Percentiles rank a stretch among this genome's conserved stretches.
Evolutionary conservation across 2,113 vertebrate genomes (phyloP).

Genomic region (Bubo scandiacus): DNA sequence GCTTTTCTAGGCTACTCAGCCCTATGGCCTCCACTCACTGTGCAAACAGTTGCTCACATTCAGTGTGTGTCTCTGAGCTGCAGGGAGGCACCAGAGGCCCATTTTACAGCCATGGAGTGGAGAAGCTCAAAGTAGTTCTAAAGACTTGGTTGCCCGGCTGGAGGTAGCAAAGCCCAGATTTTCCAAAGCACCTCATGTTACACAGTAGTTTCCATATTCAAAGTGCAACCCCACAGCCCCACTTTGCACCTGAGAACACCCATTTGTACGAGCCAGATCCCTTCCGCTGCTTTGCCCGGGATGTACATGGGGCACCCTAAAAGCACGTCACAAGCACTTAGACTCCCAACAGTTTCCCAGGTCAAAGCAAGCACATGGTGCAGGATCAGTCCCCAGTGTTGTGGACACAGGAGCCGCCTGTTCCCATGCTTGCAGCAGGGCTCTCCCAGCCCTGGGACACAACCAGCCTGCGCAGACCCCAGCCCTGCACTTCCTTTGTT

Average conservation of each 20-base stretch:
- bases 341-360: background rate
- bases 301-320: background rate
- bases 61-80: background rate
- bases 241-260: rapidly evolving
- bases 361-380: background rate
- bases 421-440: background rate
- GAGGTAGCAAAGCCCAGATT: background rate
- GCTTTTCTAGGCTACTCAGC: background rate
- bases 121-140: background rate
- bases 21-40: background rate
- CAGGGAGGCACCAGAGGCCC: background rate
- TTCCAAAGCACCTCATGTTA: background rate
- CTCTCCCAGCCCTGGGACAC: background rate
- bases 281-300: background rate
- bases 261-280: background rate
- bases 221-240: background rate
- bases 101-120: rapidly evolving
- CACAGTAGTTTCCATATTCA: rapidly evolving
- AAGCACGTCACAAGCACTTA: background rate
- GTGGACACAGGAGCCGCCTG: background rate
- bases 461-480: background rate
- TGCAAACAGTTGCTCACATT: background rate
- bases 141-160: background rate
- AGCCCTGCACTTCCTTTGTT: background rate
- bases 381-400: background rate